Evolutionary conservation across 2,797 vertebrate species (phyloP).

Genomic region (Poecilia wingei): DNA sequence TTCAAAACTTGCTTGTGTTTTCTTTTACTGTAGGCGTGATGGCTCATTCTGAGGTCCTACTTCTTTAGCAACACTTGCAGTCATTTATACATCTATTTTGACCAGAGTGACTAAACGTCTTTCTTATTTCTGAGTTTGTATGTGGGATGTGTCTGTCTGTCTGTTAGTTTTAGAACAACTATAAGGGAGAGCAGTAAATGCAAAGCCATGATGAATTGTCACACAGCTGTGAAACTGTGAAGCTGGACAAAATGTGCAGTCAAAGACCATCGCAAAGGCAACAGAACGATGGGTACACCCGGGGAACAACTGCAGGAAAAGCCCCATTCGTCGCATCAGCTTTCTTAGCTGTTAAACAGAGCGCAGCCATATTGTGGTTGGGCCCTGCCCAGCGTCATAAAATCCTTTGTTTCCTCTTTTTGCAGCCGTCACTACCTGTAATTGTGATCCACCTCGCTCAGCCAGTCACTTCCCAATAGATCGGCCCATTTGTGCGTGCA

Average conservation of each 20-base stretch:
- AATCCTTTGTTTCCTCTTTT: slow-evolving; percentile 52
- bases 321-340: slow-evolving; percentile 4
- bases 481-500: not conserved
- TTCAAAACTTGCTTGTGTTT: not conserved
- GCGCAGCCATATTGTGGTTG: slow-evolving; percentile 3
- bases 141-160: slow-evolving; percentile 30
- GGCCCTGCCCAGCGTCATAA: slow-evolving; percentile 31
- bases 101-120: not conserved
- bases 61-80: not conserved
- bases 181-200: slow-evolving; percentile 32
- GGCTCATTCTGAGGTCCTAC: not conserved
- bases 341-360: slow-evolving; percentile 16
- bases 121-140: slow-evolving; percentile 19
- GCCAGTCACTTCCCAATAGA: slow-evolving; percentile 61
- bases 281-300: not conserved
- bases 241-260: slow-evolving; percentile 8
- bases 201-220: slow-evolving; percentile 38
- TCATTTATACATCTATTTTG: not conserved
- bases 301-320: slow-evolving; percentile 27
- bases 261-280: slow-evolving; percentile 9
- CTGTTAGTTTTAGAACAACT: slow-evolving; percentile 8
- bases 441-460: slow-evolving; percentile 31
- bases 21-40: not conserved
- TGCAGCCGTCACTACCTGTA: slow-evolving; percentile 24
- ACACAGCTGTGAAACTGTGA: slow-evolving; percentile 6